These are phyloP conservation scores for Andrena haemorrhoa DNA, from an alignment of 2,888 invertebrate genomes.

Conservation along the genomic window DNA sequence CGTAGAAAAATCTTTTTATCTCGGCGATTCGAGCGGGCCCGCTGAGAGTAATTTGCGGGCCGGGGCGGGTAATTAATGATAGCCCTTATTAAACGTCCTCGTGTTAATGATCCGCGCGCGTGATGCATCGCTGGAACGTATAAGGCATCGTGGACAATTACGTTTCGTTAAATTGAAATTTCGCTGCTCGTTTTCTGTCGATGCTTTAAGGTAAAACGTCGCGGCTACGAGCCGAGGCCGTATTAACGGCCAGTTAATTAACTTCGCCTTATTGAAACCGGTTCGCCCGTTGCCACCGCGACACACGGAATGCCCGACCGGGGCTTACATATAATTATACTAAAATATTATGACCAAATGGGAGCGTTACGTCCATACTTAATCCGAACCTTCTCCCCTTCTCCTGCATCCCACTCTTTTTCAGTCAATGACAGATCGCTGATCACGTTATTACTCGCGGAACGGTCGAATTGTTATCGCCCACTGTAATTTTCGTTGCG, in stretches of 20 bases:
- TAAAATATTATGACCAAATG: slow-evolving; percentile 76
- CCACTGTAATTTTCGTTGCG: neutral
- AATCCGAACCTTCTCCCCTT: neutral
- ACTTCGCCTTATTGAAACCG: slow-evolving; percentile 79
- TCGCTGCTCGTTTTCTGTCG: slow-evolving; percentile 65
- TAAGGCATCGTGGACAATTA: slow-evolving; percentile 72
- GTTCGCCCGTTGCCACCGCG: slow-evolving; percentile 72
- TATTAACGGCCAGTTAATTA: slow-evolving; percentile 81
- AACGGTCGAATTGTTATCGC: slow-evolving; percentile 2
- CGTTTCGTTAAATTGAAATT: slow-evolving; percentile 80
- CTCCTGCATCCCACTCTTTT: neutral
- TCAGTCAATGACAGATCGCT: neutral
- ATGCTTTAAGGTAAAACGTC: slow-evolving; percentile 59
- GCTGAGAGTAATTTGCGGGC: slow-evolving; percentile 50
- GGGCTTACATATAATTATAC: slow-evolving; percentile 75
- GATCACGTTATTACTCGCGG: slow-evolving; percentile 7
- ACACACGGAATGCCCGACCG: slow-evolving; percentile 45
- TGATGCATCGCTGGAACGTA: slow-evolving; percentile 71
- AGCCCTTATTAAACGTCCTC: slow-evolving; percentile 79
- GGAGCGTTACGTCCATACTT: slow-evolving; percentile 66
- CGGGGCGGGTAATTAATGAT: slow-evolving; percentile 70
- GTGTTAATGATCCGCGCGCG: slow-evolving; percentile 73
- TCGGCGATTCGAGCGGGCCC: slow-evolving; percentile 12
- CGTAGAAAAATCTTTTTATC: slow-evolving; percentile 48
- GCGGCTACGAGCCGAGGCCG: slow-evolving; percentile 70